Base-by-base conservation (phyloP, 1,140 invertebrate genomes). In the Brachionus manjavacas region DNA sequence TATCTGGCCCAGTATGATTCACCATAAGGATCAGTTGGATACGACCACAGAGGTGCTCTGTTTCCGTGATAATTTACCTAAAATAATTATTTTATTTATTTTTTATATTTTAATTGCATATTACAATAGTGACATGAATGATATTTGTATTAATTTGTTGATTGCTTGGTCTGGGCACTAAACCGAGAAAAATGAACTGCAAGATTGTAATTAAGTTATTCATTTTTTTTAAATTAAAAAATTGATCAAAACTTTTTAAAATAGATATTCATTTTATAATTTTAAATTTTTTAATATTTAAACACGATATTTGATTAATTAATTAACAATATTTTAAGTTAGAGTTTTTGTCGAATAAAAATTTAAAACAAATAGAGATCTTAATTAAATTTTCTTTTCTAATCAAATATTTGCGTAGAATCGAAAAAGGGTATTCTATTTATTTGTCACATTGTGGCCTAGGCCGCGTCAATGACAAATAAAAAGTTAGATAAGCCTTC, bases 1-100 rank as follows among this genome's bases (percentile, higher is more conserved):
- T 64, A 81, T 64, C 79, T 41, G 6, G 52, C 35, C 79, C 79
- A 81, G n/a, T 81, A 81, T 20, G 64, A 81, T 25, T 41, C 35
- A 12, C 64, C 64, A 25, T 81, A 81, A 12, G 64, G 52, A 12
- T 81, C 79, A n/a, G 52, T 81, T 60, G 79, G 79, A 81, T 81
- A 81, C 3, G 79, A 41, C 25, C 16, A 28, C 28, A 81, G 6
- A 81, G 79, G 79, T 4, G 52, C 64, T 64, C 79, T 16, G 9
- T 0, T 43, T 41, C 79, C 79, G 9, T 72, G 68, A 43, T 41
- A 72, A 43, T 81, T 81, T 9, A 68, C 41, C 35, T 41, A 68
- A 76, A 46, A 12, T 28, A 25, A 12, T 14, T 4, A n/a, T 14
- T 12, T 23, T 52, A 14, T 25, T 25, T 35, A n/a, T n/a, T 25